Percentiles rank a stretch among this genome's conserved stretches.
These are phyloP conservation scores for Crotalus viridis DNA, from an alignment of 2,113 vertebrate species.

Conservation along the genomic window DNA sequence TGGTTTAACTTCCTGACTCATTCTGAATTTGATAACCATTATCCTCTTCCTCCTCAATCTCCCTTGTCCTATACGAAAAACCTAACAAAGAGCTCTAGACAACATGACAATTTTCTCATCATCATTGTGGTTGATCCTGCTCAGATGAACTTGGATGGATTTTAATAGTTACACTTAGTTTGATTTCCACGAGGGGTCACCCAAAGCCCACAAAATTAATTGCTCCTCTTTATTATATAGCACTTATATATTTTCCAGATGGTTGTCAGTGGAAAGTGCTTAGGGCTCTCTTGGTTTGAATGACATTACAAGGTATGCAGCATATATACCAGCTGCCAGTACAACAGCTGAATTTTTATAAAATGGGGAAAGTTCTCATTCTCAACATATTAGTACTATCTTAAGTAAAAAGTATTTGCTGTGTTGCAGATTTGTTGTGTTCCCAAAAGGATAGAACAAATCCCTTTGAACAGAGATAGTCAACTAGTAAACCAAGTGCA, in stretches of 20 bases:
- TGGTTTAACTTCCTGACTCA: not conserved
- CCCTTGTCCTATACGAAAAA: too few relatives aligned
- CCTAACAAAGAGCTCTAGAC: not conserved
- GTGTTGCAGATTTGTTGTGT: not conserved
- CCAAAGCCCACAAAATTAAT: constrained; percentile 39
- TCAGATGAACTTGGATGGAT: constrained; percentile 26
- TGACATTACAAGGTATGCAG: not conserved
- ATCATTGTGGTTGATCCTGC: not conserved
- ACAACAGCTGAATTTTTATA: not conserved
- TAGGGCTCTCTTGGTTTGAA: constrained; percentile 4
- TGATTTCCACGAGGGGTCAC: constrained; percentile 68
- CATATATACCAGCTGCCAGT: not conserved
- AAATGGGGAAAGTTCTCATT: fast-evolving
- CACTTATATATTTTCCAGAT: constrained; percentile 21
- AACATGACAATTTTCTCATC: not conserved
- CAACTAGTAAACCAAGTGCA: not conserved
- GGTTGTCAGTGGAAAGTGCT: constrained; percentile 2
- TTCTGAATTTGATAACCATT: not conserved
- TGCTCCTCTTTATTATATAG: not conserved
- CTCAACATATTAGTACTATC: not conserved
- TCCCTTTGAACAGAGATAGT: not conserved
- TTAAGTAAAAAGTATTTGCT: not conserved
- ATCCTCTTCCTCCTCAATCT: not conserved
- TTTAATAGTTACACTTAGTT: not conserved
- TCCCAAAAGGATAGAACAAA: not conserved